phyloP scores from a whole-genome alignment of 2,797 vertebrate species.

The Odontamblyopus lacepedii region DNA sequence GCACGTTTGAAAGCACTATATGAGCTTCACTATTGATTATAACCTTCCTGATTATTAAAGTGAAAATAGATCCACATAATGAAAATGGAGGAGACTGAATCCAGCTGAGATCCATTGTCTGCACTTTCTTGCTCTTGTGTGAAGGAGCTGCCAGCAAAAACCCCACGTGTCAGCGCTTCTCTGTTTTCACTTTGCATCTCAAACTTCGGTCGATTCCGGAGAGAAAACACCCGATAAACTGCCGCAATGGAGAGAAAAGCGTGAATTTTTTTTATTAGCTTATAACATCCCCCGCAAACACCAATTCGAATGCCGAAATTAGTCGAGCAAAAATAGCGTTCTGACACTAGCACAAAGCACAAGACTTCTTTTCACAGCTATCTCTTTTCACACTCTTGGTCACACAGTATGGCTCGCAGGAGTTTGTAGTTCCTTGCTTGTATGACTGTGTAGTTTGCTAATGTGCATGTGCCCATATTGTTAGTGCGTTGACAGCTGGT shows the following conservation, averaged over 20 bases:
- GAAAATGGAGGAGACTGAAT: neutral
- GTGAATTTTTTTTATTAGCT: neutral
- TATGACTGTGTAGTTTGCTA: conserved; percentile 34
- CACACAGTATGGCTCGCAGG: conserved; percentile 19
- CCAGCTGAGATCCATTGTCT: neutral
- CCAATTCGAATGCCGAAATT: neutral
- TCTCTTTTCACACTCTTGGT: conserved; percentile 21
- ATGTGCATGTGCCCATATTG: neutral
- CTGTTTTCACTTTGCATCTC: conserved; percentile 4
- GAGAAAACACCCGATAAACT: neutral
- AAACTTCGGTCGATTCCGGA: conserved; percentile 1
- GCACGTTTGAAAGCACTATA: neutral
- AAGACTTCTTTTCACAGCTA: conserved; percentile 5
- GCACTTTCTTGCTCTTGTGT: neutral
- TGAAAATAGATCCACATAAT: neutral
- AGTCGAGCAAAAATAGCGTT: conserved; percentile 11
- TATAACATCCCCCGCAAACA: neutral
- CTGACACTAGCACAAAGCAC: conserved; percentile 1
- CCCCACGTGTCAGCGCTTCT: conserved; percentile 2
- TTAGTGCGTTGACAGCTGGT: conserved; percentile 40
- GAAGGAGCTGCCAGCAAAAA: neutral
- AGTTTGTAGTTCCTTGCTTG: conserved; percentile 1
- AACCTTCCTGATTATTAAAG: conserved; percentile 11
- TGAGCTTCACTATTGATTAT: neutral
- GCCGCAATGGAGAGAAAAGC: neutral